Evolutionary conservation across 2,888 invertebrate genomes (phyloP), one percentile per base, ranked within the genome.

Genomic region (Acanthosoma haemorrhoidale): DNA sequence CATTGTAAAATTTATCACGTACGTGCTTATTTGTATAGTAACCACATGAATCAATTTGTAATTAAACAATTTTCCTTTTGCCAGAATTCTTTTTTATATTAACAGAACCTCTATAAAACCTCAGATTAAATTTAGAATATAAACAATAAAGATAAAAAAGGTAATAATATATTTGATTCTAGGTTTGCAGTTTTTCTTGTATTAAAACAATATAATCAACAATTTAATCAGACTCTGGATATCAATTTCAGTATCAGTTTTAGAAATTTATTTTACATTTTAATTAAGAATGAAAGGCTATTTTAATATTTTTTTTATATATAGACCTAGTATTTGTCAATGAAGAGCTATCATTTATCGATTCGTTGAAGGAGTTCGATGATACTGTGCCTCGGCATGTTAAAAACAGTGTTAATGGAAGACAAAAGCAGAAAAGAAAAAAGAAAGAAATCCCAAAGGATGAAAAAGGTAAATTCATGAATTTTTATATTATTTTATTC

Each of bases 331-430:
- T 59, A 21, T 69, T 72, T 38, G 67, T 71, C 34, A 74, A 78
- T 43, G 74, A 75, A 21, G 79, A 81, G 73, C 77, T 84, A 15
- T 79, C 81, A 43, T 81, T 84, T 69, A 76, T 76, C 15, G 81
- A 82, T 58, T 75, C 77, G 71, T 77, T 85, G 43, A 77, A 81
- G 73, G 79, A 81, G 71, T 84, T 82, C 74, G 82, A 80, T 38
- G 82, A 84, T 72, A 80, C 79, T 11, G 77, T 82, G 13, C 78
- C 74, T 4, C 71, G 70, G 61, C 66, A 68, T 67, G 69, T 71
- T 68, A 76, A 77, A 25, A 66, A 68, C 39, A 68, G 69, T 63
- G 70, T 69, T 69, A 76, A 76, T 73, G 77, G 77, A 34, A 78
- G 77, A 9, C 73, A 74, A 29, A 76, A 76, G 70, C 80, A 77